These are phyloP conservation scores for Labeo catla DNA, from an alignment of 2,113 vertebrate genomes.

Conservation along the genomic window DNA sequence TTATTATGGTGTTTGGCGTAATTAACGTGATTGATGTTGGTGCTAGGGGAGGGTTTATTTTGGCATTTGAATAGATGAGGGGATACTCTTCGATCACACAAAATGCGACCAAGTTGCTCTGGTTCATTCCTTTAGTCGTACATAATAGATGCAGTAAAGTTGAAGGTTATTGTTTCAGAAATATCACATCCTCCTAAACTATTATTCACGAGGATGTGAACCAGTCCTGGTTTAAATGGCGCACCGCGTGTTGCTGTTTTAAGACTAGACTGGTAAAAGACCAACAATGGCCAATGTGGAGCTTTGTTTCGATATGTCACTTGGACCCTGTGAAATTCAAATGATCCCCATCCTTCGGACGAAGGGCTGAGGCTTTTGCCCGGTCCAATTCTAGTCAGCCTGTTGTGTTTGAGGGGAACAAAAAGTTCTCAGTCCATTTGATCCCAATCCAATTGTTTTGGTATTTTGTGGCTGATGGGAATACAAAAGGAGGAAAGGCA, in stretches of 20 bases:
- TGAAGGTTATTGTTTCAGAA: conserved; percentile 14
- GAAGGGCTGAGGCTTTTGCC: conserved; percentile 76
- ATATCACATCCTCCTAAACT: background rate
- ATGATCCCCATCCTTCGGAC: conserved; percentile 71
- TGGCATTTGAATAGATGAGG: conserved; percentile 51
- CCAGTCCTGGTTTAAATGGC: background rate
- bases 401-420: conserved; percentile 67
- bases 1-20: conserved; percentile 79
- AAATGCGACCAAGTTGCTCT: background rate
- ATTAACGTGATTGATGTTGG: conserved; percentile 79
- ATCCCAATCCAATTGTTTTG: conserved; percentile 71
- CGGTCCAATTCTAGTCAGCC: conserved; percentile 78
- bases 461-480: conserved; percentile 66
- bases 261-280: conserved; percentile 81
- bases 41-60: conserved; percentile 74
- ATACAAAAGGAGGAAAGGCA: conserved; percentile 71
- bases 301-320: conserved; percentile 79
- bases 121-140: conserved; percentile 54
- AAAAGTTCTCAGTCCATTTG: conserved; percentile 67
- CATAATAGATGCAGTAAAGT: background rate
- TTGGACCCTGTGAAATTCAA: conserved; percentile 83
- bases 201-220: background rate
- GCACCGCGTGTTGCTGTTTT: conserved; percentile 66
- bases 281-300: conserved; percentile 77
- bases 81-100: conserved; percentile 47